Conservation (phyloP, 2,888 invertebrate species). For the Standfussiana lucernea region DNA sequence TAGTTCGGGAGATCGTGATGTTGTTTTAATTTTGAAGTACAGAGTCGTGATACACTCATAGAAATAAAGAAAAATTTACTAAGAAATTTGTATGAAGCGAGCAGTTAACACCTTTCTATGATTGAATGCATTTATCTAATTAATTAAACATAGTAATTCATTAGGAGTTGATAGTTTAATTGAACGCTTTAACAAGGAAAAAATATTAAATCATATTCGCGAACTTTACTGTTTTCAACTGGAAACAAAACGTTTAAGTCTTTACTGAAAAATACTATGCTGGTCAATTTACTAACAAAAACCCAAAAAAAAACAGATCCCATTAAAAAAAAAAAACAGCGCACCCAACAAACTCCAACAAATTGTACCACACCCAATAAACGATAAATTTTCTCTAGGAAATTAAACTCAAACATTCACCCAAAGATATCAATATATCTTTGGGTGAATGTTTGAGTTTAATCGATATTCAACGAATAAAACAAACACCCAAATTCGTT, state of each 20-base stretch:
- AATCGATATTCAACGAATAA: conserved; percentile 30
- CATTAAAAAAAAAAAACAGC: neutral
- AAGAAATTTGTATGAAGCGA: neutral
- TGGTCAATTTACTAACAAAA: neutral
- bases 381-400: conserved; percentile 25
- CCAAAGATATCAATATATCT: conserved; percentile 24
- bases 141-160: neutral
- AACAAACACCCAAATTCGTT: conserved; percentile 25
- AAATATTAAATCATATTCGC: neutral
- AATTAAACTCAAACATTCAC: conserved; percentile 36
- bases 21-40: neutral
- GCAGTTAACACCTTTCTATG: neutral
- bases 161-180: neutral
- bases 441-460: too few species aligned
- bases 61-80: neutral
- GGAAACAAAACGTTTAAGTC: neutral
- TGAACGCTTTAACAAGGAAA: neutral
- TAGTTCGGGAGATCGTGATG: conserved; percentile 47
- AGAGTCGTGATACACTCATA: neutral
- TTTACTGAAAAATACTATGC: neutral
- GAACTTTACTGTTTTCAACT: neutral
- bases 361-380: conserved; percentile 17
- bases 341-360: neutral
- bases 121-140: neutral
- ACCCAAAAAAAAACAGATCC: neutral